These are phyloP conservation scores for Channa striata DNA, from an alignment of 2,797 vertebrate genomes.

Conservation along the genomic window DNA sequence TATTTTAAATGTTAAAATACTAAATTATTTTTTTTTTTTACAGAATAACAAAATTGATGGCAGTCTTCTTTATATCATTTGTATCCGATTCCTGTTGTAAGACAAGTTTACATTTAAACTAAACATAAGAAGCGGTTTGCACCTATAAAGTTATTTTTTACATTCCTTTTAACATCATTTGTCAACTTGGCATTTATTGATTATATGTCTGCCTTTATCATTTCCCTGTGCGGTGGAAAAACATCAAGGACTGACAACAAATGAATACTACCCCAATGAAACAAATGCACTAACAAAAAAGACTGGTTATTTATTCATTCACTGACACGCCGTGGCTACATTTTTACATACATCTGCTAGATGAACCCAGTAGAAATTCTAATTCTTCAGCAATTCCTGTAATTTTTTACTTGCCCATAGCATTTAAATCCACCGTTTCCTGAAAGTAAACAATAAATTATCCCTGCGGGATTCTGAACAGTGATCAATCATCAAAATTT, in stretches of 20 bases:
- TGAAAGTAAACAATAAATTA: not conserved
- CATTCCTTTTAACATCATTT: no score
- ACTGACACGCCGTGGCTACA: not conserved
- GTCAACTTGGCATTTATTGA: no score
- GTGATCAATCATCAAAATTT: not conserved
- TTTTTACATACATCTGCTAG: not conserved
- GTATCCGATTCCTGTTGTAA: no score
- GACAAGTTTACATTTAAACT: no score
- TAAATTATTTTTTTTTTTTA: no score
- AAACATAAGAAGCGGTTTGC: no score
- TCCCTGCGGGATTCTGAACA: not conserved
- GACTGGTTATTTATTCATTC: slow-evolving; percentile 2
- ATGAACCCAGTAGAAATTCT: not conserved
- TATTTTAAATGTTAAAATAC: no score
- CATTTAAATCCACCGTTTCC: not conserved
- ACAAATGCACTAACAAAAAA: not conserved
- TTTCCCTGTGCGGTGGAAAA: not conserved
- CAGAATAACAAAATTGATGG: no score
- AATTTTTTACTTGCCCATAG: not conserved
- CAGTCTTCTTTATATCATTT: no score
- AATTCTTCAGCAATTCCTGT: not conserved
- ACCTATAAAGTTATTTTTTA: no score
- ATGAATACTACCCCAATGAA: not conserved
- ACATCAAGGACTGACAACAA: not conserved
- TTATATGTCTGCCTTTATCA: not conserved